Evolutionary conservation across 2,888 invertebrate genomes (phyloP).

Genomic region (Oxytorus armatus): DNA sequence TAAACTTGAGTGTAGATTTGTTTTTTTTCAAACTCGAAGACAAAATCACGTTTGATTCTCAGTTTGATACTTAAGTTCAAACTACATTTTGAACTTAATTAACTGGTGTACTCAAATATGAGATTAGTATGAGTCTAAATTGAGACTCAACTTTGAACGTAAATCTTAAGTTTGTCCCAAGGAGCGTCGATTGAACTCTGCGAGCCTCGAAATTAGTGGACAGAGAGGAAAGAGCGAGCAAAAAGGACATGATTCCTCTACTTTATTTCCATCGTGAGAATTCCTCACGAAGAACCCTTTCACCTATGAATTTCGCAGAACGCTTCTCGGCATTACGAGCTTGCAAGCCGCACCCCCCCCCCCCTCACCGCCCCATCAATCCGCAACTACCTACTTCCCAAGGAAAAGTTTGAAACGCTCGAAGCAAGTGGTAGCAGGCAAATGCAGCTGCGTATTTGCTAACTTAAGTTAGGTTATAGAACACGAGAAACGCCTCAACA

Average conservation of each 20-base stretch:
- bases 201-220: too few species aligned
- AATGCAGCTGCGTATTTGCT: conserved; percentile 28
- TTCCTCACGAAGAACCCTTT: conserved; percentile 43
- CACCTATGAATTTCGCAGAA: conserved; percentile 58
- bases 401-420: conserved; percentile 60
- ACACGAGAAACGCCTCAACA: not conserved
- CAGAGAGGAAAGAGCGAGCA: conserved; percentile 14
- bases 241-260: not conserved
- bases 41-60: too few species aligned
- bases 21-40: too few species aligned
- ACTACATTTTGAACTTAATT: too few species aligned
- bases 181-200: too few species aligned
- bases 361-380: not conserved
- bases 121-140: too few species aligned
- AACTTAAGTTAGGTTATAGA: conserved; percentile 4
- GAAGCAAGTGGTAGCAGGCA: conserved; percentile 27
- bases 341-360: conserved; percentile 25
- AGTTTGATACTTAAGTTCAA: too few species aligned
- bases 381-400: conserved; percentile 21
- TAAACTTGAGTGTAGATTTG: too few species aligned
- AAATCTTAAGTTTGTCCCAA: too few species aligned
- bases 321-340: conserved; percentile 47
- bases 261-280: conserved; percentile 11
- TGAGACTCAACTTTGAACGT: too few species aligned
- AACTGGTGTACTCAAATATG: too few species aligned